Evolutionary conservation across 2,797 vertebrate species (phyloP).

Genomic region (Brotula barbata): DNA sequence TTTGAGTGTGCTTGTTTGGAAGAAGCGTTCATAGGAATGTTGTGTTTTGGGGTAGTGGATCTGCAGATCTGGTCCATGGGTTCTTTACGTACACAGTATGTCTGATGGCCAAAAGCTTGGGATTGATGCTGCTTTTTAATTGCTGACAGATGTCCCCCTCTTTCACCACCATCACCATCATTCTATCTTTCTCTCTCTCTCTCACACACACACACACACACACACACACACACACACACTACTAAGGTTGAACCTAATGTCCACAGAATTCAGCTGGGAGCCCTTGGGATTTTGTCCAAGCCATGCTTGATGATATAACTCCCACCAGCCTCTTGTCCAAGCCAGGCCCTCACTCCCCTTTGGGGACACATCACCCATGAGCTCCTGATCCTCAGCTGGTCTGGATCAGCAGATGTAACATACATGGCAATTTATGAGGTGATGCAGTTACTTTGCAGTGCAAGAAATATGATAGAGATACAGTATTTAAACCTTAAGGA

Average conservation of each 20-base stretch:
- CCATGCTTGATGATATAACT: conserved; percentile 49
- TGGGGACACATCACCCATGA: conserved; percentile 23
- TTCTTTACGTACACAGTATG: conserved; percentile 32
- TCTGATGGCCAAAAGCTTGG: conserved; percentile 36
- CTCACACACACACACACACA: background rate
- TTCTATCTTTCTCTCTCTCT: background rate
- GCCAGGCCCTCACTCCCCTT: conserved; percentile 39
- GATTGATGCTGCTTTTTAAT: conserved; percentile 59
- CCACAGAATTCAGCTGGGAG: conserved; percentile 61
- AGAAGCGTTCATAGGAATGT: too few relatives aligned
- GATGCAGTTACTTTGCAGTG: conserved; percentile 28
- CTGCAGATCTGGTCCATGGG: too few relatives aligned
- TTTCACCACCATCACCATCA: background rate
- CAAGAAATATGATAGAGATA: background rate
- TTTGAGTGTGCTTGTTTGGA: too few relatives aligned
- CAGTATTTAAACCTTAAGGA: too few relatives aligned
- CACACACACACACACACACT: conserved; percentile 21
- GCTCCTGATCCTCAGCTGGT: conserved; percentile 42
- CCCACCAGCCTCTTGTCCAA: conserved; percentile 49
- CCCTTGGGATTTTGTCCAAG: conserved; percentile 69
- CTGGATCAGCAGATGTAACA: conserved; percentile 52
- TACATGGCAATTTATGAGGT: conserved; percentile 27
- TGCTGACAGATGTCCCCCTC: conserved; percentile 63
- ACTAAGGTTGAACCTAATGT: conserved; percentile 42
- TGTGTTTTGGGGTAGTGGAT: too few relatives aligned